Evolutionary conservation across 2,113 vertebrate species (phyloP).

Genomic region (Scortum barcoo): DNA sequence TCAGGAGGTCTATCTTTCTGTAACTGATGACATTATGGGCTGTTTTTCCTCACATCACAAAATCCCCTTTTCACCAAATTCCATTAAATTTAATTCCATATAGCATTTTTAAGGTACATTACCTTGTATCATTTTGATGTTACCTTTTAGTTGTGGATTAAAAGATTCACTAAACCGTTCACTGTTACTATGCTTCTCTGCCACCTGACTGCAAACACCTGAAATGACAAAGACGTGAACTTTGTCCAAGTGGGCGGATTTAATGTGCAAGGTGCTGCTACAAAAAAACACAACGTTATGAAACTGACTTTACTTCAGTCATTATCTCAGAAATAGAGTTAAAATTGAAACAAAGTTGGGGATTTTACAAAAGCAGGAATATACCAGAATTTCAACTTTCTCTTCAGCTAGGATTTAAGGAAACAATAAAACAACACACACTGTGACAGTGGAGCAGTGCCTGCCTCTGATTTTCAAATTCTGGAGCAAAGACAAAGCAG

Average conservation of each 20-base stretch:
- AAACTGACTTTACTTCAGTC: not conserved
- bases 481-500: not conserved
- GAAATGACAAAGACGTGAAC: not conserved
- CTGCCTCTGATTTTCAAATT: not conserved
- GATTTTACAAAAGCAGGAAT: not conserved
- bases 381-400: not conserved
- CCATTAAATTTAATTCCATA: not conserved
- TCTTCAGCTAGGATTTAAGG: not conserved
- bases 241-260: not conserved
- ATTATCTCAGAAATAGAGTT: not conserved
- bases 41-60: not conserved
- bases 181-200: not conserved
- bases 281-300: not conserved
- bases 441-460: not conserved
- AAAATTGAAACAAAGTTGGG: not conserved
- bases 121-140: not conserved
- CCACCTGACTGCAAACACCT: not conserved
- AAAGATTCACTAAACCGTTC: not conserved
- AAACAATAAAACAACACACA: not conserved
- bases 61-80: not conserved
- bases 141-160: not conserved
- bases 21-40: not conserved
- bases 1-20: too few species aligned
- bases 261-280: not conserved
- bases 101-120: too few species aligned